Evolutionary conservation across 2,113 vertebrate genomes (phyloP).

Genomic region (Brienomyrus brachyistius): DNA sequence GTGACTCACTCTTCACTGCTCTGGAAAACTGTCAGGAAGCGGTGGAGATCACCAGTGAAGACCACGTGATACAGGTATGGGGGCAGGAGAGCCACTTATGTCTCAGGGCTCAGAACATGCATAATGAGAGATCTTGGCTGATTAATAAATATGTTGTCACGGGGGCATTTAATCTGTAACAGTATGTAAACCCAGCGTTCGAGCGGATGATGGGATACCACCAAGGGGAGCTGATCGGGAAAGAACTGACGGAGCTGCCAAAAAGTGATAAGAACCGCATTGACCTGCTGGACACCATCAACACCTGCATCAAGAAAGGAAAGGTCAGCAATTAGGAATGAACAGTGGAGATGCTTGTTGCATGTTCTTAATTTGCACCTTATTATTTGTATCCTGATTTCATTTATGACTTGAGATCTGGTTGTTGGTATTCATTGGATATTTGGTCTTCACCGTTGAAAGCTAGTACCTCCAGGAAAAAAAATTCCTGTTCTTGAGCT

Average conservation of each 20-base stretch:
- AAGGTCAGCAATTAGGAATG: slow-evolving; percentile 61
- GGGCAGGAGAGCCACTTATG: not conserved
- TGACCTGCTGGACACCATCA: slow-evolving; percentile 85
- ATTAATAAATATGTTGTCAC: not conserved
- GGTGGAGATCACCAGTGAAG: slow-evolving; percentile 91
- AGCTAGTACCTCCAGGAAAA: not conserved
- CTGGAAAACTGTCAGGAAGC: slow-evolving; percentile 90
- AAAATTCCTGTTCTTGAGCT: not conserved
- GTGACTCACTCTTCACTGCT: slow-evolving; percentile 84
- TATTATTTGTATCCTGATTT: not conserved
- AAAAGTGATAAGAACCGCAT: slow-evolving; percentile 82
- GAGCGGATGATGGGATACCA: slow-evolving; percentile 92
- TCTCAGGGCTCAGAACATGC: not conserved
- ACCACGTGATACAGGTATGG: slow-evolving; percentile 92
- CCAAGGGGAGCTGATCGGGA: slow-evolving; percentile 86
- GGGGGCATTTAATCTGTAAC: slow-evolving; percentile 7
- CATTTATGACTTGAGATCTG: not conserved
- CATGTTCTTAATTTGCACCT: not conserved
- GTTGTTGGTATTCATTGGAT: not conserved
- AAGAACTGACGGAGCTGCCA: slow-evolving; percentile 79
- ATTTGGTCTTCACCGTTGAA: not conserved
- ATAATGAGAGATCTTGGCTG: not conserved
- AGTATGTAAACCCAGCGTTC: slow-evolving; percentile 95
- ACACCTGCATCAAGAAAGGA: slow-evolving; percentile 85
- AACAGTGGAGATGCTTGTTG: not conserved